These are phyloP conservation scores for Chaetorhynchus papuensis DNA, from an alignment of 2,113 vertebrate genomes.

Conservation along the genomic window DNA sequence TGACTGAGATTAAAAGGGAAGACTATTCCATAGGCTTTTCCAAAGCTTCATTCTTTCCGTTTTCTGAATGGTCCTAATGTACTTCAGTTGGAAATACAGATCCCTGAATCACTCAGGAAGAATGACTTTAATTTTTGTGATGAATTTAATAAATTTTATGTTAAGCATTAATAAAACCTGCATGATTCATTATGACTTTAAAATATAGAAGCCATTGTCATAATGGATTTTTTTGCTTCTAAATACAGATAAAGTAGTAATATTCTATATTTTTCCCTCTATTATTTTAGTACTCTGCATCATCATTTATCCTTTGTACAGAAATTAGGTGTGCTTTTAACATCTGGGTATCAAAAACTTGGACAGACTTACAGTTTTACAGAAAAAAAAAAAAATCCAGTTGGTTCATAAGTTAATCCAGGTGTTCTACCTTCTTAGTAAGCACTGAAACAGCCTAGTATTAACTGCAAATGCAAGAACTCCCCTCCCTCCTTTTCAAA, in stretches of 20 bases:
- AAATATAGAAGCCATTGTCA: not conserved
- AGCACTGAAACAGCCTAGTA: not conserved
- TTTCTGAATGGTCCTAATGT: not conserved
- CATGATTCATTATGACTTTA: not conserved
- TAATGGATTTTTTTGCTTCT: not conserved
- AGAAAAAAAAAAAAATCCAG: not conserved
- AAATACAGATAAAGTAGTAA: not conserved
- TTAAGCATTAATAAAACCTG: not conserved
- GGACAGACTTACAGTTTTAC: not conserved
- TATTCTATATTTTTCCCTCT: not conserved
- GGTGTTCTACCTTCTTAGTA: not conserved
- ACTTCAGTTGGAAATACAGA: not conserved
- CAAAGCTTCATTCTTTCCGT: not conserved
- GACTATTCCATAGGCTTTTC: not conserved
- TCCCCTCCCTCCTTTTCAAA: not conserved
- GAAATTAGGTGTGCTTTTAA: not conserved
- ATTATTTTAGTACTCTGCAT: not conserved
- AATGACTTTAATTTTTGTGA: not conserved
- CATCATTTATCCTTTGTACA: not conserved
- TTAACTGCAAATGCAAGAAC: not conserved
- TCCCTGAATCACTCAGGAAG: not conserved
- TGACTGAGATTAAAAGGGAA: not conserved
- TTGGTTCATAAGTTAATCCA: not conserved
- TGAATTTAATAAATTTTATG: not conserved
- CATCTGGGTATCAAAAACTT: not conserved